Base-by-base conservation (phyloP, 2,888 invertebrate species). In the Unio delphinus region DNA sequence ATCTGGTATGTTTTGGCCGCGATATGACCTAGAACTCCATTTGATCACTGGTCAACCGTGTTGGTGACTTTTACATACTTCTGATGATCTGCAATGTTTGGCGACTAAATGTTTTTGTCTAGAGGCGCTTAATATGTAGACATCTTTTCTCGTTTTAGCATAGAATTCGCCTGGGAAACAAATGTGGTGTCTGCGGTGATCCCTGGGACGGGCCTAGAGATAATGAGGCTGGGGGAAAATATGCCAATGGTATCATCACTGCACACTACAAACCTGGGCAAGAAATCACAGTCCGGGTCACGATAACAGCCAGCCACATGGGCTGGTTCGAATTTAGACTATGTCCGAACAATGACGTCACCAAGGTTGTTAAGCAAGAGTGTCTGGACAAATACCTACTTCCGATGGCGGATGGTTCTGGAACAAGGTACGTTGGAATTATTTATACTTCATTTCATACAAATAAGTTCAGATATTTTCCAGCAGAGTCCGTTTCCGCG, bases 111-210 rank as follows among this genome's bases (percentile, higher is more conserved):
- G 28, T 3, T 28, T 28, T 28, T 28, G 28, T 28, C 28, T 28
- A 28, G 5, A 34, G 7, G 7, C 5, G 3, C 34, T 7, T 34
- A 34, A 34, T 34, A 34, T 3, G 3, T 8, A 11, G 11, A 45
- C 34, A 45, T 45, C 8, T 45, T 45, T 45, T 45, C 45, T 45
- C 45, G 45, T 45, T 45, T 11, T 11, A 58, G 26, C 58, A 23
- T 58, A 23, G 58, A 26, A 26, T n/a, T 15, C 58, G 58, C n/a
- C 26, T 58, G n/a, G 23, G 58, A 23, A 26, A 26, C 18, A 93
- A 93, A 83, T 97, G 97, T 87, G 97, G 97, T 0, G 92, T 96
- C 62, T 97, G 97, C 87, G 97, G 97, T 0, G 97, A 97, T 90
- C 94, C 96, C 3, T 94, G 93, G 88, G 76, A 84, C 15, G 85